phyloP scores from a whole-genome alignment of 1,140 invertebrate genomes.

The Telenomus remus region DNA sequence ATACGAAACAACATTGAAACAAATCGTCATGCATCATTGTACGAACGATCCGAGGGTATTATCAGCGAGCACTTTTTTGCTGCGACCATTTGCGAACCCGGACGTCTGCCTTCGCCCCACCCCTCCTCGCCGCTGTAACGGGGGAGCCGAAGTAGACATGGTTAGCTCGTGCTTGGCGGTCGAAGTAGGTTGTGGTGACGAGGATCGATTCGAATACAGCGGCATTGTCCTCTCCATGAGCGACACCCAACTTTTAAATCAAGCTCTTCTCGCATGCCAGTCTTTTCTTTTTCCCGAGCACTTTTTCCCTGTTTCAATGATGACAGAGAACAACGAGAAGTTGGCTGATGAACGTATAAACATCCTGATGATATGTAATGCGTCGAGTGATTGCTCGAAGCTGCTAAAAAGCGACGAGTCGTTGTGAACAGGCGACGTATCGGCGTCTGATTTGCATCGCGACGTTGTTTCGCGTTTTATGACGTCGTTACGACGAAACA shows the following conservation, averaged over 20 bases:
- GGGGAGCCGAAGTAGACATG: conserved; percentile 23
- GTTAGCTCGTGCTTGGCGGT: conserved; percentile 45
- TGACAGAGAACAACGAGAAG: neutral
- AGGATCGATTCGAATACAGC: conserved; percentile 52
- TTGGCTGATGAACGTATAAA: neutral
- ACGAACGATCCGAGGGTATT: too few relatives aligned
- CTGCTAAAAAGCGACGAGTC: too few relatives aligned
- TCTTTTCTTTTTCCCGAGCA: neutral
- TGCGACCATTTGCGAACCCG: neutral
- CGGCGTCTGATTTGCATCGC: conserved; percentile 35
- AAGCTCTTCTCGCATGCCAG: conserved; percentile 9
- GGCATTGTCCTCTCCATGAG: conserved; percentile 57
- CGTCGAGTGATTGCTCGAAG: conserved; percentile 19
- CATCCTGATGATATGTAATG: conserved; percentile 2
- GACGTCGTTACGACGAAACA: conserved; percentile 34
- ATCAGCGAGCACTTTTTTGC: too few relatives aligned
- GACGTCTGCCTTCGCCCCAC: neutral
- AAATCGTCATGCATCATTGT: too few relatives aligned
- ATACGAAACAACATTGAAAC: too few relatives aligned
- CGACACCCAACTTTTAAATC: conserved; percentile 54
- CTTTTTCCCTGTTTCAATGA: neutral
- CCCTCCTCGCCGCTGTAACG: neutral
- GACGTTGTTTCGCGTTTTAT: conserved; percentile 36
- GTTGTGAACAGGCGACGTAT: conserved; percentile 14
- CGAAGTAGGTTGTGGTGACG: conserved; percentile 51